These are phyloP conservation scores for Maccullochella peelii DNA, from an alignment of 2,113 vertebrate genomes.

Conservation along the genomic window DNA sequence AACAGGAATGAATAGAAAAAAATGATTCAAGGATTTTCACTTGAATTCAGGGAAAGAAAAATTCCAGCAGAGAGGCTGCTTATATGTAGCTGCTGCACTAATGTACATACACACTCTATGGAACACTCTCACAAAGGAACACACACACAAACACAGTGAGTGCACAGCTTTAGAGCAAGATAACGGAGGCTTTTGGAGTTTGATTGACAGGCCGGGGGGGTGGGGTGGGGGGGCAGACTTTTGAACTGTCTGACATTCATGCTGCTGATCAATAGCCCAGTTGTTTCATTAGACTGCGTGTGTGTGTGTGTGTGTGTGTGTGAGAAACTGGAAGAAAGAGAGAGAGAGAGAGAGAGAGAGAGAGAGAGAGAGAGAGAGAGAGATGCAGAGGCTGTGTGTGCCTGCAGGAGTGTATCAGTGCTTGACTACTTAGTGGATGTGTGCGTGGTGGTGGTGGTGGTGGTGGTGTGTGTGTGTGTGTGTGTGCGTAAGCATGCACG, in stretches of 20 bases:
- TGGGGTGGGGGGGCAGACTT: conserved; percentile 40
- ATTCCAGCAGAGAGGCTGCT: conserved; percentile 9
- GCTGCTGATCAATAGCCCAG: conserved; percentile 72
- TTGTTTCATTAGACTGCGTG: conserved; percentile 68
- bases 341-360: not conserved
- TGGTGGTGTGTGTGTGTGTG: conserved; percentile 19
- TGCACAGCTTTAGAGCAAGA: conserved; percentile 41
- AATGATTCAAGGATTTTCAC: not conserved
- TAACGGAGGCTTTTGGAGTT: conserved; percentile 64
- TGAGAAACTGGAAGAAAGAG: conserved; percentile 13
- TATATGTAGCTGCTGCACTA: conserved; percentile 41
- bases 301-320: conserved; percentile 33
- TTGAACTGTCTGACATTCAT: conserved; percentile 70
- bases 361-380: not conserved
- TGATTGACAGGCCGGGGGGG: conserved; percentile 61
- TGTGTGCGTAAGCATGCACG: conserved; percentile 9
- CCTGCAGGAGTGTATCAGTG: conserved; percentile 61
- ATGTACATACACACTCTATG: conserved; percentile 27
- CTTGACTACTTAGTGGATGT: conserved; percentile 65
- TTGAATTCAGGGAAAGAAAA: not conserved
- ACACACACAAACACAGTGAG: conserved; percentile 27
- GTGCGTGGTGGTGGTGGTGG: conserved; percentile 12
- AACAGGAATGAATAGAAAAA: not conserved
- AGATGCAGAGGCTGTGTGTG: conserved; percentile 52
- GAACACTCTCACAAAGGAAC: conserved; percentile 15